Evolutionary conservation across 2,113 vertebrate species (phyloP).

Genomic region (Numida meleagris): DNA sequence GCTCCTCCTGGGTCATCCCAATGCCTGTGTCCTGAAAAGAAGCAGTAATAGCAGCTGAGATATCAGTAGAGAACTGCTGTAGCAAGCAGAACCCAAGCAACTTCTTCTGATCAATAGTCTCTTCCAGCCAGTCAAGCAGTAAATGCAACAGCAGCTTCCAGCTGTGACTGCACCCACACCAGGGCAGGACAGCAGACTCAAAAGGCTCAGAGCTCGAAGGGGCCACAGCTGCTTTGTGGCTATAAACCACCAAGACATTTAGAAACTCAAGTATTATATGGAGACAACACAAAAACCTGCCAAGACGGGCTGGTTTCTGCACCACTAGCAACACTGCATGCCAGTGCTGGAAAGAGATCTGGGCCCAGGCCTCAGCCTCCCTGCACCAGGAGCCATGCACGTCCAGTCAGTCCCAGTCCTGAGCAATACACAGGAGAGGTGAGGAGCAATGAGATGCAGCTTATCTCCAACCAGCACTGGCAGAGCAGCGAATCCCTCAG

Average conservation of each 20-base stretch:
- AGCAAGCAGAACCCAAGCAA: not conserved
- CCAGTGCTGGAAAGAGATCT: not conserved
- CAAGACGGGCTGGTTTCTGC: not conserved
- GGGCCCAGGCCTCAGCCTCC: not conserved
- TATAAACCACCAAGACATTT: not conserved
- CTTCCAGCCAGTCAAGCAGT: not conserved
- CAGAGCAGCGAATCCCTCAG: not conserved
- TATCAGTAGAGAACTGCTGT: not conserved
- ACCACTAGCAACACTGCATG: not conserved
- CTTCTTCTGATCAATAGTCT: not conserved
- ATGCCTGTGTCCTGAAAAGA: constrained; percentile 90
- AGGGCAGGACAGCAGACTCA: not conserved
- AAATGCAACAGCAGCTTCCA: not conserved
- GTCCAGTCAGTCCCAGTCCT: not conserved
- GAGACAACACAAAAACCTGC: not conserved
- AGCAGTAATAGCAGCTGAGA: not conserved
- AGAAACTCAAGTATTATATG: not conserved
- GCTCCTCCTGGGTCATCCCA: constrained; percentile 92
- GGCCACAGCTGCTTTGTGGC: not conserved
- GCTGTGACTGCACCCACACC: not conserved
- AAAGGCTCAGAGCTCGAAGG: not conserved
- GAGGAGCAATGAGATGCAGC: not conserved
- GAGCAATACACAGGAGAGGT: not conserved
- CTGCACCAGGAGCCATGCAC: fast-evolving
- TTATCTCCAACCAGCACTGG: not conserved